These are phyloP conservation scores for Jaculus jaculus DNA, from an alignment of 2,113 vertebrate species.

Conservation along the genomic window DNA sequence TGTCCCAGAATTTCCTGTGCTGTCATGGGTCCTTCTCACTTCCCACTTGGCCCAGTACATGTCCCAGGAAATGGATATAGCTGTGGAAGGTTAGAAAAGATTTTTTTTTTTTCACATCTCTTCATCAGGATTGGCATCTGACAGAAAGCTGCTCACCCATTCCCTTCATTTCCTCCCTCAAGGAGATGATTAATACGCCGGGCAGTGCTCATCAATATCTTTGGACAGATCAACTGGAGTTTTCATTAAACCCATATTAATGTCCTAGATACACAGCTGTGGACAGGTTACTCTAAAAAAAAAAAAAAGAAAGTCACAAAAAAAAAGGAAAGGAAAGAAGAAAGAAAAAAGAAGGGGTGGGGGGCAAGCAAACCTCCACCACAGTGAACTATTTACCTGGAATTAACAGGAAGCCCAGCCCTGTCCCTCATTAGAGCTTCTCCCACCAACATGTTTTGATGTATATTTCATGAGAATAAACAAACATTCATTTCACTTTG, in stretches of 20 bases:
- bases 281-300: slow-evolving; percentile 79
- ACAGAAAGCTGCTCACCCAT: slow-evolving; percentile 54
- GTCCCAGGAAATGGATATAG: slow-evolving; percentile 42
- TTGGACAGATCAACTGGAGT: slow-evolving; percentile 88
- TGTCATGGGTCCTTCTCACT: not conserved
- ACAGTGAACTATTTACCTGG: slow-evolving; percentile 8
- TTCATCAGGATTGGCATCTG: slow-evolving; percentile 77
- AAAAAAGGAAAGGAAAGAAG: too few species aligned
- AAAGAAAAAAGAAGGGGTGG: not conserved
- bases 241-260: slow-evolving; percentile 89
- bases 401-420: slow-evolving; percentile 69
- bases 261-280: slow-evolving; percentile 85
- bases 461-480: slow-evolving; percentile 93
- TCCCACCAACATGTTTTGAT: slow-evolving; percentile 85
- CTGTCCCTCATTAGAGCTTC: slow-evolving; percentile 77
- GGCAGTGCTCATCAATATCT: slow-evolving; percentile 88
- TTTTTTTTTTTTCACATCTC: not conserved
- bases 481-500: slow-evolving; percentile 95
- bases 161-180: slow-evolving; percentile 84
- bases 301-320: not conserved
- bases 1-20: slow-evolving; percentile 63
- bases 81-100: not conserved
- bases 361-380: not conserved
- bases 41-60: not conserved
- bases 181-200: slow-evolving; percentile 86